Percentiles rank a stretch among this genome's conserved stretches.
phyloP scores from a whole-genome alignment of 2,113 vertebrate genomes.

The Dasyprocta punctata region DNA sequence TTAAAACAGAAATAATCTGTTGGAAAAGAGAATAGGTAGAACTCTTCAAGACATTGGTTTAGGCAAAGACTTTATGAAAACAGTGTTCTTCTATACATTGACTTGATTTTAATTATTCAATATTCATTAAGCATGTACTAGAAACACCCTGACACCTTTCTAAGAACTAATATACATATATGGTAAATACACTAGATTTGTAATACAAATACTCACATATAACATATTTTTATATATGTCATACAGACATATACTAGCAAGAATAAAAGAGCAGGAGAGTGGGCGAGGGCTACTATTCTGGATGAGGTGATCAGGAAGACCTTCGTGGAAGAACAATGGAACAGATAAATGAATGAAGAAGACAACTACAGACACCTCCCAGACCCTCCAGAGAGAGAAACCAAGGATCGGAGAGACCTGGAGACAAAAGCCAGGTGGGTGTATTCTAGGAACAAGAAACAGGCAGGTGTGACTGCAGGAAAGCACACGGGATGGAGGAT shows the following conservation, averaged over 20 bases:
- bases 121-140: background rate
- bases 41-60: too few species aligned
- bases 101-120: background rate
- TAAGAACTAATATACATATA: background rate
- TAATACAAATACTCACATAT: background rate
- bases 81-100: background rate
- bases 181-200: too few species aligned
- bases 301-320: background rate
- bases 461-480: background rate
- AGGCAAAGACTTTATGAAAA: too few species aligned
- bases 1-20: too few species aligned
- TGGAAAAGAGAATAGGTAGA: too few species aligned
- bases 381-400: background rate
- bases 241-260: background rate
- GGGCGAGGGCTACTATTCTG: background rate
- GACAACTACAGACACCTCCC: background rate
- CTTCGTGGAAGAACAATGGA: background rate
- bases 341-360: background rate
- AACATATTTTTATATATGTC: background rate
- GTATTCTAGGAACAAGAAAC: background rate
- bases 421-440: background rate
- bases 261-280: background rate
- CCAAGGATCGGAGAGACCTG: background rate
- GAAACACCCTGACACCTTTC: background rate
- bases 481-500: background rate